phyloP scores from a whole-genome alignment of 2,113 vertebrate genomes.

The Martes martes region DNA sequence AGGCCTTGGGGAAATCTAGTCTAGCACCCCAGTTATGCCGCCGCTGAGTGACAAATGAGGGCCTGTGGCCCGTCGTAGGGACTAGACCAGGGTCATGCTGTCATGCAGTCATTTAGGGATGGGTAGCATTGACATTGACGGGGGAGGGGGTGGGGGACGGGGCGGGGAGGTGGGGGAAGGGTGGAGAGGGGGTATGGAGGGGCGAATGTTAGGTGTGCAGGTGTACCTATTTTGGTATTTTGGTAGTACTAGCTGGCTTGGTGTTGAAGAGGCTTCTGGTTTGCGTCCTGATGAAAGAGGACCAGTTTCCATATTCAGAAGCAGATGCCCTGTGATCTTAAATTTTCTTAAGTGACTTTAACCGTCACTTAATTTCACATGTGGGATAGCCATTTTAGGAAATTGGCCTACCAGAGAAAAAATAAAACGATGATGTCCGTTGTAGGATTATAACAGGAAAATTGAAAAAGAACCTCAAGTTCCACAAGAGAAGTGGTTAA shows the following conservation, averaged over 20 bases:
- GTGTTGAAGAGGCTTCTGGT: not conserved
- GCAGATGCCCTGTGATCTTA: not conserved
- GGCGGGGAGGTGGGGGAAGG: no score
- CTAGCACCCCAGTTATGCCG: not conserved
- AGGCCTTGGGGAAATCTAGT: not conserved
- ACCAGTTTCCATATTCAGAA: not conserved
- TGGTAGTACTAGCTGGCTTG: not conserved
- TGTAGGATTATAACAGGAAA: conserved; percentile 24
- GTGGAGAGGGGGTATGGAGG: fast-evolving
- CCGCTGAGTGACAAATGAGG: not conserved
- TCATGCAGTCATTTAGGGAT: not conserved
- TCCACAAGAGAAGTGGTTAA: not conserved
- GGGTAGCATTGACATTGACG: not conserved
- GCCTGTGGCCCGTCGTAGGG: not conserved
- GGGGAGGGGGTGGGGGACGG: fast-evolving
- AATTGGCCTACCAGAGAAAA: not conserved
- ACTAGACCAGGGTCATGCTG: not conserved
- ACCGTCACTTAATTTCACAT: not conserved
- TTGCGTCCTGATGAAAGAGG: not conserved
- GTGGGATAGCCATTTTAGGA: not conserved
- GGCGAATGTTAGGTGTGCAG: not conserved
- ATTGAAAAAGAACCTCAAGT: not conserved
- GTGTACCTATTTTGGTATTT: not conserved
- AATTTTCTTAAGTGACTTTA: not conserved
- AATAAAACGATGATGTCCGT: not conserved